These are phyloP conservation scores for Onychomys arenicola DNA, from an alignment of 2,797 vertebrate species.

Conservation along the genomic window DNA sequence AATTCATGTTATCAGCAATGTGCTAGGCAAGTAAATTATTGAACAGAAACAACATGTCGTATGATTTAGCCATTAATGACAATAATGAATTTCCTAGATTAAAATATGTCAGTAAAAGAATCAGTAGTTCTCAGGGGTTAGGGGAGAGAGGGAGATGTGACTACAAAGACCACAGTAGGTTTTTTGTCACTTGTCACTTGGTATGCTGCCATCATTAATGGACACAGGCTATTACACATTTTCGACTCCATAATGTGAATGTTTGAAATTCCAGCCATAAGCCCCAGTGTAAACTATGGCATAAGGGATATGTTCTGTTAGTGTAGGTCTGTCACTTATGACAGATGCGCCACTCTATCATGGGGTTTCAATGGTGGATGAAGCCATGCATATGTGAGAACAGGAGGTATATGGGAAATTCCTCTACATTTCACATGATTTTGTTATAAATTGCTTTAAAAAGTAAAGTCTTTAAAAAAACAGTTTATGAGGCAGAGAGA, in stretches of 20 bases:
- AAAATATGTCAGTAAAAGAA: neutral
- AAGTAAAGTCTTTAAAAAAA: neutral
- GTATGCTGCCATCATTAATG: too few species aligned
- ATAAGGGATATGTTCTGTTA: neutral
- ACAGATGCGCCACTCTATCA: neutral
- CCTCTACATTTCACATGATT: neutral
- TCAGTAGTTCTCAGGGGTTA: neutral
- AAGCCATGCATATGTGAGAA: neutral
- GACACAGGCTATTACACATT: neutral
- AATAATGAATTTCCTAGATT: neutral
- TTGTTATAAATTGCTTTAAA: neutral
- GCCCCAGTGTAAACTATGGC: neutral
- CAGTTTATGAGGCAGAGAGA: too few species aligned
- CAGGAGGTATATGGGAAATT: neutral
- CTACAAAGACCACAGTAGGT: too few species aligned
- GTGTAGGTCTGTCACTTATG: rapidly evolving
- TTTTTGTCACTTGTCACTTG: rapidly evolving
- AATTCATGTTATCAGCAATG: neutral
- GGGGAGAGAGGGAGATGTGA: too few species aligned
- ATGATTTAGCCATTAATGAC: neutral
- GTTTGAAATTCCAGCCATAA: neutral
- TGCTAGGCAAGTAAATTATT: neutral
- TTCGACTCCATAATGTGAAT: neutral
- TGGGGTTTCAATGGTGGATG: neutral
- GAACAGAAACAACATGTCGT: neutral